phyloP scores from a whole-genome alignment of 2,888 invertebrate species.

The Trachelus stipa region DNA sequence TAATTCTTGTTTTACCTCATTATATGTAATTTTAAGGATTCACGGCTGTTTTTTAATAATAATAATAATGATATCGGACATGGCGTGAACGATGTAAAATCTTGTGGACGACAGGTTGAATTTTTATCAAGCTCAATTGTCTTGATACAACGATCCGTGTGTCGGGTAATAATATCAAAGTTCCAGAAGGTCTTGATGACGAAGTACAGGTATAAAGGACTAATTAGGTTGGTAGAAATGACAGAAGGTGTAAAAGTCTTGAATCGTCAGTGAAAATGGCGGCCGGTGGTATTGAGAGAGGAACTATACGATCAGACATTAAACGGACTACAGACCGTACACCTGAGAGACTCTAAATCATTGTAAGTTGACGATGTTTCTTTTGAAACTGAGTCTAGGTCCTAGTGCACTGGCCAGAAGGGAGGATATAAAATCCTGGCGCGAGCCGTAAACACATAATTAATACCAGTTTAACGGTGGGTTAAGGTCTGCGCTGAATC shows the following conservation, averaged over 20 bases:
- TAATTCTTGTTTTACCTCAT: not conserved
- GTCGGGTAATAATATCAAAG: not conserved
- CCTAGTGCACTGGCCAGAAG: not conserved
- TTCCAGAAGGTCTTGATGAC: not conserved
- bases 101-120: not conserved
- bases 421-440: not conserved
- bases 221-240: slow-evolving; percentile 6
- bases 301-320: slow-evolving; percentile 2
- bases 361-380: slow-evolving; percentile 1
- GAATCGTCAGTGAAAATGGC: not conserved
- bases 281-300: not conserved
- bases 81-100: not conserved
- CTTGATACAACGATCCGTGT: not conserved
- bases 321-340: slow-evolving; percentile 4
- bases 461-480: slow-evolving; percentile 9
- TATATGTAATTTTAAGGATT: not conserved
- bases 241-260: not conserved
- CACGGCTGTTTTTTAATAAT: not conserved
- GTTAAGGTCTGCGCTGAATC: slow-evolving; percentile 4
- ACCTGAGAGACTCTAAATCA: slow-evolving; percentile 2
- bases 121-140: not conserved
- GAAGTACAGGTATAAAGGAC: not conserved
- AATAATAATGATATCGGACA: not conserved
- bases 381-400: slow-evolving; percentile 5
- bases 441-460: slow-evolving; percentile 10